Evolutionary conservation across 2,888 invertebrate genomes (phyloP), one percentile per base, ranked within the genome.

Genomic region (Caenorhabditis afra): DNA sequence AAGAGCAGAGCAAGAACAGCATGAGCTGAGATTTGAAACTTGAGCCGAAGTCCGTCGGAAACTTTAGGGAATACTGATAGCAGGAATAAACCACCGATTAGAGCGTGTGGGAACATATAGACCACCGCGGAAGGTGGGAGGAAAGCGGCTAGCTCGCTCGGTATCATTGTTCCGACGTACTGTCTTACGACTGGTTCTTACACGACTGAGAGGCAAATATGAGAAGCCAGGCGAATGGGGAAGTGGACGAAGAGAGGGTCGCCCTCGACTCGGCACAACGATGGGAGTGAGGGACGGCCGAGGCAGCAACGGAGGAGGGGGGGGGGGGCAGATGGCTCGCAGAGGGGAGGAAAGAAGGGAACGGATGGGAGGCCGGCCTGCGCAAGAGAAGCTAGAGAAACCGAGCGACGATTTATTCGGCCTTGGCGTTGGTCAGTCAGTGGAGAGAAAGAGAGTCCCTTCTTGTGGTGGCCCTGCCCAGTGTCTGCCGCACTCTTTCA

Each of bases 1-100:
- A 82, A 81, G 20, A 84, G 49, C 14, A 85, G 10, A 1, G 81
- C 79, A 4, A 84, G 57, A 10, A 83, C 50, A 8, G 23, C 66
- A 55, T 86, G 86, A 16, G 84, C 84, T 12, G 78, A 67, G 1
- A 82, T 53, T 78, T 86, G 84, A 50, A 75, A 59, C 11, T 67
- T 74, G 44, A 58, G 39, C 11, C 77, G 59, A 5, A 75, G 58
- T 3, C 37, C 52, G 11, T 52, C 62, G 8, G 77, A 64, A 5
- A 84, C 50, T 11, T 66, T 55, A 0, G 84, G 84, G 20, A 81
- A 55, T 20, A 81, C 53, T 1, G 84, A 81, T 10, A 67, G 52
- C 20, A 80, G 20, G 57, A 82, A 82, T n/a, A 75, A 76, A 11
- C 65, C 53, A 39, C 71, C 79, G n/a, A 84, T 68, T 4, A 80